A percentile compares a stretch with the other conserved stretches of the same genome.
Conservation (phyloP, 2,797 vertebrate genomes). For the Coluber constrictor region DNA sequence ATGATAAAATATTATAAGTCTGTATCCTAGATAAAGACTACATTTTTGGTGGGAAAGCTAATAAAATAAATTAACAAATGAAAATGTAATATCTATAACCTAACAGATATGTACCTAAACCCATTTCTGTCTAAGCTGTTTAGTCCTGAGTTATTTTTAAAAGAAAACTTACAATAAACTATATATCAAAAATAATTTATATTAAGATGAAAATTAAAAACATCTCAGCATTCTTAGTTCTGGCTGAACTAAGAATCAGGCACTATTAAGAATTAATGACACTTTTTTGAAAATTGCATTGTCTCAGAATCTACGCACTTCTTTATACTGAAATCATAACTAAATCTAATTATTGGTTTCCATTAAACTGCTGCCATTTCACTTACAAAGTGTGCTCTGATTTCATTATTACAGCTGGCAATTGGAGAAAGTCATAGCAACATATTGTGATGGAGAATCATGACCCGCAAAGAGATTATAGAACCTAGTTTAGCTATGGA, state of each 20-base stretch:
- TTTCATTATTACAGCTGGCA: conserved; percentile 5
- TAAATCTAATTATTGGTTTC: conserved; percentile 1
- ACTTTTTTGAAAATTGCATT: background rate
- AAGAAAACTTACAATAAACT: background rate
- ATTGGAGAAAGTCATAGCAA: background rate
- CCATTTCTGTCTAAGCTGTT: background rate
- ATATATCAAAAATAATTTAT: conserved; percentile 4
- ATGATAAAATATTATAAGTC: background rate
- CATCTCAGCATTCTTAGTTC: background rate
- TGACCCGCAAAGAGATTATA: background rate
- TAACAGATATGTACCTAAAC: background rate
- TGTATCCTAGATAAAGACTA: conserved; percentile 7
- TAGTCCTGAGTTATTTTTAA: conserved; percentile 5
- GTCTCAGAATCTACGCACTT: background rate
- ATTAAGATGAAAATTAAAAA: background rate
- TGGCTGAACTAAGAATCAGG: background rate
- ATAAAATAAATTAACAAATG: background rate
- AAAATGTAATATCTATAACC: conserved; percentile 8
- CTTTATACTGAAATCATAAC: conserved; percentile 6
- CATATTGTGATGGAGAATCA: background rate
- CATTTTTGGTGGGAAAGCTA: background rate
- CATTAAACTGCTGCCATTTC: conserved; percentile 5
- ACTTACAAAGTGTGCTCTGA: conserved; percentile 24
- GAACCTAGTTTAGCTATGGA: background rate
- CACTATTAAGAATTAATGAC: background rate